phyloP scores from a whole-genome alignment of 2,888 invertebrate genomes.

The Crioceris asparagi region DNA sequence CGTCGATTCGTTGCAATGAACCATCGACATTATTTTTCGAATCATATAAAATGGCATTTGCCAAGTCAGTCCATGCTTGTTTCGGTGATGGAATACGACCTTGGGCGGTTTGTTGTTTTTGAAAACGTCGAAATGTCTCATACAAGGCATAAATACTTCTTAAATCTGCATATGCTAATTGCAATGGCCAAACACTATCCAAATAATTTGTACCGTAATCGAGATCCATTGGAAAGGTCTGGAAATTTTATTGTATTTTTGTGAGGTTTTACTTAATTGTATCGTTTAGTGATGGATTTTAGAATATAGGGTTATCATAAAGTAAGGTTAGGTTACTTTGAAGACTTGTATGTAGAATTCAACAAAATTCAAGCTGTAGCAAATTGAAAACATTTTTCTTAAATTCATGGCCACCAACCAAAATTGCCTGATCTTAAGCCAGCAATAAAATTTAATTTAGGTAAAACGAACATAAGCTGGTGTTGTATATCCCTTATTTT shows the following conservation, averaged over 20 bases:
- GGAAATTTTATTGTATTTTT: too few relatives aligned
- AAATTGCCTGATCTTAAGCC: too few relatives aligned
- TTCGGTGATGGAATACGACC: slow-evolving; percentile 36
- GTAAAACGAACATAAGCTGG: too few relatives aligned
- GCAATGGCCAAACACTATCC: slow-evolving; percentile 53
- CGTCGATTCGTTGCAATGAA: slow-evolving; percentile 48
- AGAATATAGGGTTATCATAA: too few relatives aligned
- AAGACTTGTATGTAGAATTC: too few relatives aligned
- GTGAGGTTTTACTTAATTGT: too few relatives aligned
- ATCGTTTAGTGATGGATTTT: too few relatives aligned
- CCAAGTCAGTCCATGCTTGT: slow-evolving; percentile 52
- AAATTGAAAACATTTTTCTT: too few relatives aligned
- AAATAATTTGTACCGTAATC: slow-evolving; percentile 22
- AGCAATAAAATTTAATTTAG: too few relatives aligned
- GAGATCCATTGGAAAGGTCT: slow-evolving; percentile 20
- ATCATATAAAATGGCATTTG: slow-evolving; percentile 54
- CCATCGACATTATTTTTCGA: slow-evolving; percentile 46
- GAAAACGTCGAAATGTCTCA: slow-evolving; percentile 53
- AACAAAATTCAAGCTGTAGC: too few relatives aligned
- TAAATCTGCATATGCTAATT: slow-evolving; percentile 48
- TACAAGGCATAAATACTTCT: slow-evolving; percentile 55
- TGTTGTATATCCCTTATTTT: too few relatives aligned
- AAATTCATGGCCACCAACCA: too few relatives aligned
- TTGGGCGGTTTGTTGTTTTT: slow-evolving; percentile 34
- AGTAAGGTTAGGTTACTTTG: slow-evolving; percentile 1